These are phyloP conservation scores for Selenia dentaria DNA, from an alignment of 2,888 invertebrate genomes.

Conservation along the genomic window DNA sequence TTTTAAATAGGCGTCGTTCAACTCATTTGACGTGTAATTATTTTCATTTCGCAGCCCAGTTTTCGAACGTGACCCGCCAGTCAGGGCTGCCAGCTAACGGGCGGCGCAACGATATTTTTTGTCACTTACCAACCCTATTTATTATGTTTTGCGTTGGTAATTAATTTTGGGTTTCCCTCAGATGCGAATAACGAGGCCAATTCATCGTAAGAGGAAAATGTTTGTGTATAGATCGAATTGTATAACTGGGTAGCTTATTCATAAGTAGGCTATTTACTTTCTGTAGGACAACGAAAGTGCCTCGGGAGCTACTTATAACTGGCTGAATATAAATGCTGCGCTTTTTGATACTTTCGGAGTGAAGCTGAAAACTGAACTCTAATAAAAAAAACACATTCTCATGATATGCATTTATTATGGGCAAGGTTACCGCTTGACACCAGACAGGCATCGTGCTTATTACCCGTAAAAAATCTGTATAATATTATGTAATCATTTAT, in stretches of 20 bases:
- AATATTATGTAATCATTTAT: too few relatives aligned
- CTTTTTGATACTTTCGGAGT: too few relatives aligned
- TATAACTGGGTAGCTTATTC: not conserved
- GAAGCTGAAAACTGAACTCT: too few relatives aligned
- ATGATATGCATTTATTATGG: too few relatives aligned
- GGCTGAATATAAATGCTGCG: too few relatives aligned
- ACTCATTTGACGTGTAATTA: conserved; percentile 74
- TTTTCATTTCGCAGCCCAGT: conserved; percentile 64
- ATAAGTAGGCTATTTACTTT: not conserved
- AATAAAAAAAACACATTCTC: too few relatives aligned
- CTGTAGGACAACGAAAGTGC: too few relatives aligned
- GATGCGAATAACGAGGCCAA: conserved; percentile 32
- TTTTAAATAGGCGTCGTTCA: conserved; percentile 72
- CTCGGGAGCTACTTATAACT: too few relatives aligned
- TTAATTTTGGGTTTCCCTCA: conserved; percentile 53
- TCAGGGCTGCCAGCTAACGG: conserved; percentile 28
- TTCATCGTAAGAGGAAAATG: conserved; percentile 17
- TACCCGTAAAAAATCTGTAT: too few relatives aligned
- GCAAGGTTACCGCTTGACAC: too few relatives aligned
- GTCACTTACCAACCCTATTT: conserved; percentile 56
- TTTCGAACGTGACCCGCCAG: conserved; percentile 51
- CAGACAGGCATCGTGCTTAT: too few relatives aligned
- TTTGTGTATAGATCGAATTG: not conserved
- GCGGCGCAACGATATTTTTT: conserved; percentile 49
- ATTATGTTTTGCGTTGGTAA: conserved; percentile 54